Evolutionary conservation across 37 sponge, comb jelly and placozoan genomes (phyloP).

Genomic region (Cliona cf. orientalis): DNA sequence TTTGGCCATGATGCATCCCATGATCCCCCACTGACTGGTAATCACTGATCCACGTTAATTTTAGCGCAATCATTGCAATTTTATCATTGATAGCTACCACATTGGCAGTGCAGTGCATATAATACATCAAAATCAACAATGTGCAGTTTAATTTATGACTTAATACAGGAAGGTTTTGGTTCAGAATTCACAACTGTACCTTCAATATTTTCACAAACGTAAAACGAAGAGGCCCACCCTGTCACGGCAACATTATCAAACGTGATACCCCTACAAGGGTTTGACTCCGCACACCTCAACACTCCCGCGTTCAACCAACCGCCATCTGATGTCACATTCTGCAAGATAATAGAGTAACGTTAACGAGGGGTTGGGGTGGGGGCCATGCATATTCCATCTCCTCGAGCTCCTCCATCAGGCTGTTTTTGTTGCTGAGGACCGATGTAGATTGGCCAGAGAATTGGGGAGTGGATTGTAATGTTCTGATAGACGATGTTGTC

Average conservation of each 20-base stretch:
- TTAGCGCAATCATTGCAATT: no score
- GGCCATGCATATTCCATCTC: slow-evolving; percentile 14
- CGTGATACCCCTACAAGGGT: slow-evolving; percentile 14
- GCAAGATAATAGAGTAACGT: slow-evolving; percentile 15
- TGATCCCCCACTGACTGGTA: no score
- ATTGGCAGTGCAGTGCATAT: no score
- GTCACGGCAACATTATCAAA: slow-evolving; percentile 23
- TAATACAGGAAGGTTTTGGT: slow-evolving; percentile 20
- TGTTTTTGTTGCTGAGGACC: slow-evolving; percentile 55
- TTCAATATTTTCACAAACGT: slow-evolving; percentile 29
- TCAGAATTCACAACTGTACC: slow-evolving; percentile 10
- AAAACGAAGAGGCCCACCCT: slow-evolving; percentile 24
- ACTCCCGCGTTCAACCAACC: slow-evolving; percentile 41
- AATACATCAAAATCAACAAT: neutral
- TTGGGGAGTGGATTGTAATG: slow-evolving; percentile 8
- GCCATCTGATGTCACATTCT: slow-evolving; percentile 18
- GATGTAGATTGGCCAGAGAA: slow-evolving; percentile 34
- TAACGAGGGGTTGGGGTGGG: slow-evolving; percentile 34
- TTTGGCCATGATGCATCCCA: no score
- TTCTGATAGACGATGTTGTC: slow-evolving; percentile 32
- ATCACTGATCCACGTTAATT: no score
- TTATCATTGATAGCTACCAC: no score
- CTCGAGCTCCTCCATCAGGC: slow-evolving; percentile 43
- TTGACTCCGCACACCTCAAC: slow-evolving; percentile 29
- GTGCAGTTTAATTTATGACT: neutral